These are phyloP conservation scores for Beaufortia kweichowensis DNA, from an alignment of 2,113 vertebrate species.

Conservation along the genomic window DNA sequence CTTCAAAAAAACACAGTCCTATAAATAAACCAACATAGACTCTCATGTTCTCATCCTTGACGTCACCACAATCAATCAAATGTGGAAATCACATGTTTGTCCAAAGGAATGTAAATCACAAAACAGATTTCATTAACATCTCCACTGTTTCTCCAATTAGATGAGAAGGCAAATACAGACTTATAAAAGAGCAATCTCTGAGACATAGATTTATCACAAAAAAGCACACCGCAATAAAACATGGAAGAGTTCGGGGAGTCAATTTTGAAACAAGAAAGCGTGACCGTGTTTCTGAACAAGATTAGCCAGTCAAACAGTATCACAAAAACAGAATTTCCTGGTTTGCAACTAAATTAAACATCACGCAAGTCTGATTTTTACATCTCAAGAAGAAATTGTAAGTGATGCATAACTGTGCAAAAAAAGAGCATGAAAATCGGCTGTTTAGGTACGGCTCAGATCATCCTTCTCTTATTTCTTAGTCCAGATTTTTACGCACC, in stretches of 20 bases:
- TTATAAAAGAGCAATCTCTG: too few relatives aligned
- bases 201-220: too few relatives aligned
- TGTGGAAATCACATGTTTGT: too few relatives aligned
- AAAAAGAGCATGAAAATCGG: too few relatives aligned
- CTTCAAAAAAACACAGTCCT: conserved; percentile 67
- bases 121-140: neutral
- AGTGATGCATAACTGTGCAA: neutral
- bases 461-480: too few relatives aligned
- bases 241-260: too few relatives aligned
- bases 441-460: too few relatives aligned
- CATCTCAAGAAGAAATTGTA: conserved; percentile 2
- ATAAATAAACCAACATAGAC: conserved; percentile 72
- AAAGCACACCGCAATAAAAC: too few relatives aligned
- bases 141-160: neutral
- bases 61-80: conserved; percentile 36
- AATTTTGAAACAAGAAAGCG: neutral
- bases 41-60: conserved; percentile 70
- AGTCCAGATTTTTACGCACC: too few relatives aligned
- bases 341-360: conserved; percentile 2
- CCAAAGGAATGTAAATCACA: too few relatives aligned
- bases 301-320: too few relatives aligned
- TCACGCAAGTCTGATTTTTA: neutral
- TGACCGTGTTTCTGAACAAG: neutral
- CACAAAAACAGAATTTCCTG: neutral
- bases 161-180: too few relatives aligned